A percentile compares a stretch with the other conserved stretches of the same genome.
Conservation (phyloP, 2,888 invertebrate genomes). For the Ichneumon xanthorius region DNA sequence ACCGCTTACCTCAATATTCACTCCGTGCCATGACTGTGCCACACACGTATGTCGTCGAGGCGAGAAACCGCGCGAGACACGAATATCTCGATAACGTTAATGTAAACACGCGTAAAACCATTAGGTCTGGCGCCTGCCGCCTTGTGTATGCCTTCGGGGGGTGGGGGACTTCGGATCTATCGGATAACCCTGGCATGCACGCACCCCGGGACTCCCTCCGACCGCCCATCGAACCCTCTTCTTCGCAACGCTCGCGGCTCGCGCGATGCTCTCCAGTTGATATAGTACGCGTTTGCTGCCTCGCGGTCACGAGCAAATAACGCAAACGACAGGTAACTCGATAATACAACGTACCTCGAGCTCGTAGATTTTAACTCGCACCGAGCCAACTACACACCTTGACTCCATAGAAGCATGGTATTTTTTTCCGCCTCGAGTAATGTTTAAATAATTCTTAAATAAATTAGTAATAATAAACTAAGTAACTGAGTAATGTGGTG, state of each 20-base stretch:
- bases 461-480: too few species aligned
- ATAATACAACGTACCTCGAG: slow-evolving; percentile 44
- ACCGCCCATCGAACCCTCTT: slow-evolving; percentile 70
- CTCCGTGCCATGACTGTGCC: slow-evolving; percentile 5
- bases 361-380: not conserved
- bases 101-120: slow-evolving; percentile 79
- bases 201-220: slow-evolving; percentile 43
- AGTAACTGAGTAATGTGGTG: too few species aligned
- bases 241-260: slow-evolving; percentile 71
- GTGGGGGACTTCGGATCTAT: slow-evolving; percentile 54
- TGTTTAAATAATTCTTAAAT: not conserved
- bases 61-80: slow-evolving; percentile 67
- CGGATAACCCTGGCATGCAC: slow-evolving; percentile 65
- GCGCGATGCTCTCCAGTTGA: slow-evolving; percentile 69
- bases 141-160: slow-evolving; percentile 46
- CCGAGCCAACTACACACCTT: not conserved
- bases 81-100: slow-evolving; percentile 76
- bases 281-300: slow-evolving; percentile 40
- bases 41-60: slow-evolving; percentile 32
- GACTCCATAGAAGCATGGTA: not conserved
- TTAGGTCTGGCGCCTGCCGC: slow-evolving; percentile 67
- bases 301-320: slow-evolving; percentile 59
- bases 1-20: slow-evolving; percentile 38
- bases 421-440: not conserved
- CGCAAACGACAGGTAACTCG: slow-evolving; percentile 35